Evolutionary conservation across 2,888 invertebrate genomes (phyloP), one percentile per base, ranked within the genome.

Genomic region (Temnothorax ravouxi): DNA sequence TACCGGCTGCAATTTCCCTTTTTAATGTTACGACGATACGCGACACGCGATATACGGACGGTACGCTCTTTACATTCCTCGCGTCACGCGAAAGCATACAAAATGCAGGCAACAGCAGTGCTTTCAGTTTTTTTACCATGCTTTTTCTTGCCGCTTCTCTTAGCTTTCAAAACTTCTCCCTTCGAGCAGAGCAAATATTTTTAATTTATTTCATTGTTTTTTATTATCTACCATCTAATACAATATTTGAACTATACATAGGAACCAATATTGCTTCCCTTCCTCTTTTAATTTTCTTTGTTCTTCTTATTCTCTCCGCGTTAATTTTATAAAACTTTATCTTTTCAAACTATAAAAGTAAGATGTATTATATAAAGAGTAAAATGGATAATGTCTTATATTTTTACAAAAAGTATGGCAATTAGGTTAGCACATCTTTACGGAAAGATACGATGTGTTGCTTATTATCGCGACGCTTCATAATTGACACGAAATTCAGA

Each of bases 1-100:
- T 47, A 47, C 79, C 59, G 47, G 25, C 18, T 71, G 79, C 79
- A 80, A 71, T 71, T 71, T 71, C 47, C 72, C 18, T 56, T 71
- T 80, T 69, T 71, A 80, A 59, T 59, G 59, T 80, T 80, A 59
- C 77, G 67, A 29, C 77, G 54, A 77, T 77, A 77, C 71, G 72
- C 72, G 72, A 80, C 71, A 71, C 47, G 34, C 72, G 59, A 71
- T 71, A 71, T 25, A 21, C 54, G 54, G 11, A 77, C n/a, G 41
- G 52, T 18, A 66, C 54, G 34, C 47, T 18, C 47, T 71, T 71
- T 59, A 47, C 59, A 71, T 80, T 59, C 59, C 56, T 47, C 56
- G 47, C 59, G 47, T 69, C 44, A 47, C 66, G 29, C 29, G 38
- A 59, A 44, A 59, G 56, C 25, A 34, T 47, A 79, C 56, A 29